Conservation (phyloP, 2,888 invertebrate genomes). For the Lithodes maja region DNA sequence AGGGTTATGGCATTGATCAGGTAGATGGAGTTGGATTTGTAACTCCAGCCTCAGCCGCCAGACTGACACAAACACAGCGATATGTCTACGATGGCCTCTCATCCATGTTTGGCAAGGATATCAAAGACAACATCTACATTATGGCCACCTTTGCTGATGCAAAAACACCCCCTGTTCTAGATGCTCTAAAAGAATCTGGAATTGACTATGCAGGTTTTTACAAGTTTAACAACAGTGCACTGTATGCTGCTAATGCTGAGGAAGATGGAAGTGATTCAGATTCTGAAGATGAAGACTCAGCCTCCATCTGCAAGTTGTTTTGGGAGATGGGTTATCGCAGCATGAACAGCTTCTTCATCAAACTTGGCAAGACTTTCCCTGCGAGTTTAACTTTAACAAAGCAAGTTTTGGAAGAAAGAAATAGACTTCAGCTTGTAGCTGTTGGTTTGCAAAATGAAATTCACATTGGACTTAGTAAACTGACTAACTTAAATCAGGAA, state of each 20-base stretch:
- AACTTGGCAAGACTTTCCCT: constrained; percentile 53
- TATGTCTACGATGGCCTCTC: constrained; percentile 71
- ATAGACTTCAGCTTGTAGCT: constrained; percentile 60
- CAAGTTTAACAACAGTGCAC: constrained; percentile 71
- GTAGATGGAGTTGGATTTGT: constrained; percentile 71
- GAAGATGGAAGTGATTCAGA: constrained; percentile 30
- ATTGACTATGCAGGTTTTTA: constrained; percentile 65
- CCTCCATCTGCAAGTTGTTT: constrained; percentile 39
- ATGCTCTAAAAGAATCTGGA: constrained; percentile 56
- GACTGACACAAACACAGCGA: constrained; percentile 70
- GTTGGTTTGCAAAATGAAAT: constrained; percentile 65
- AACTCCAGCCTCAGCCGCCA: constrained; percentile 65
- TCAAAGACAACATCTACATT: constrained; percentile 71
- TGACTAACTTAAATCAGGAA: constrained; percentile 59
- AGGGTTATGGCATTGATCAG: constrained; percentile 65
- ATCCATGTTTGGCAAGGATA: constrained; percentile 71
- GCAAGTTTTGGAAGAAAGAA: constrained; percentile 71
- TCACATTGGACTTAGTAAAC: constrained; percentile 59
- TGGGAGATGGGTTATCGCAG: constrained; percentile 68
- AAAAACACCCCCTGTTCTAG: constrained; percentile 71
- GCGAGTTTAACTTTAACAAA: constrained; percentile 66
- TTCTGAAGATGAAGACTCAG: constrained; percentile 49
- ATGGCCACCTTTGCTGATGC: constrained; percentile 71
- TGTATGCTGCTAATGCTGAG: constrained; percentile 48
- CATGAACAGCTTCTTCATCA: constrained; percentile 66